Evolutionary conservation across 2,113 vertebrate genomes (phyloP), one percentile per base, ranked within the genome.

Genomic region (Apus apus): DNA sequence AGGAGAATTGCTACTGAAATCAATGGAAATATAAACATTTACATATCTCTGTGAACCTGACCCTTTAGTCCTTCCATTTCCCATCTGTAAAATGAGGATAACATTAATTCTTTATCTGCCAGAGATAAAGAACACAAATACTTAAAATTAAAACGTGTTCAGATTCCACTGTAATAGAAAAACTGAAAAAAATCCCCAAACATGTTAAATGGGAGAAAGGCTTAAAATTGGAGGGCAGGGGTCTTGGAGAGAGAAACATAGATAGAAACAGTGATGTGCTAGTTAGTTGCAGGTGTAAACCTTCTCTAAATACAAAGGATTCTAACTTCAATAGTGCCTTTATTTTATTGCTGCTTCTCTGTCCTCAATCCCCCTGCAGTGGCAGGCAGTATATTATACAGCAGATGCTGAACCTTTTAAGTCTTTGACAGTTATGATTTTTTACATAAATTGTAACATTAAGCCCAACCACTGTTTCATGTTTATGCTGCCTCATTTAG

Each of bases 1-100:
- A 75, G 30, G 36, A 88, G 60, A 57, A 34, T 67, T 85, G 84
- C 34, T 50, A 85, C 61, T 87, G 56, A 86, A 95, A 94, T 71
- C 56, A 94, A 51, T 34, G 18, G 22, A 93, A 94, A 90, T 83
- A 84, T 6, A 93, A 96, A 92, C 48, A 93, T 94, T 86, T 94
- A 90, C 68, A 58, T 93, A 95, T 95, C 85, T 77, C 64, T 88
- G 51, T 84, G 64, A 93, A 93, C 79, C 29, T 48, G 68, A 89
- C 48, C 75, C 68, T 76, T 88, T 67, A 50, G 72, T 78, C 85
- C 30, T 83, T 70, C 45, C 27, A 38, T 20, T 53, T 80, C 34
- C 23, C 45, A 57, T 40, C 82, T 84, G 68, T 84, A 77, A 88
- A 96, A 88, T n/a, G 43, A 85, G 60, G 85, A 90, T 91, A 96